Base-by-base conservation (phyloP, 2,797 vertebrate genomes). In the Rhinogobio ventralis region DNA sequence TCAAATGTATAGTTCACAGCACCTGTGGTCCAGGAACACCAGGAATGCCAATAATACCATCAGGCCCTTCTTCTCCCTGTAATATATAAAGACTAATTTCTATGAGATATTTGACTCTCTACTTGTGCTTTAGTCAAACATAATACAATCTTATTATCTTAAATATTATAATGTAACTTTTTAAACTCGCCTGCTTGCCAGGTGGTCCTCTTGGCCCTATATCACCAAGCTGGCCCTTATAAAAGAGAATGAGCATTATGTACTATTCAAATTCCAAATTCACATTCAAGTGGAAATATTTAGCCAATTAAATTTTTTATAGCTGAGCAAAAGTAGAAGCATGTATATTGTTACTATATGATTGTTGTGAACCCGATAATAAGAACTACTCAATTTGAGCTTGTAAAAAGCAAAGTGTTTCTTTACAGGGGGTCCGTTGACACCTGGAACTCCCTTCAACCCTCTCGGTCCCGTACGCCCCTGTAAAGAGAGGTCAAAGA, bases 11-110 rank as follows among this genome's bases (percentile, higher is more conserved):
- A 64, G 14, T 89, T 8, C n/a, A 79, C 66, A 25, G 71, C 64
- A 96, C 95, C 94, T 96, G 95, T 33, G 90, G 92, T 0, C 95
- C 95, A 72, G 79, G 90, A n/a, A 93, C 89, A 66, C 95, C 95
- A 2, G 89, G 90, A 85, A 92, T 82, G 10, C 94, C 95, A 69
- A 89, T 30, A 4, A 71, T 46, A 64, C 93, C 95, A 64, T 86
- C 86, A 55, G 93, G 45, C 77, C 95, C 94, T 51, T 80, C 76
- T 23, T 95, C 94, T 82, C 94, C 95, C 95, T 96, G 87, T 66
- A 89, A 82, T 15, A 84, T 20, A 82, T 13, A 36, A 77, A 10
- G 42, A 68, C 60, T 15, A 0, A 57, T 71, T 17, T 62, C 45
- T 62, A 64, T 64, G 13, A 64, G 6, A 30, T 64, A 30, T 30